Percentiles rank a stretch among this genome's conserved stretches.
Evolutionary conservation across 64 coral and sea anemone species (phyloP).

Genomic region (Acropora tenuis): DNA sequence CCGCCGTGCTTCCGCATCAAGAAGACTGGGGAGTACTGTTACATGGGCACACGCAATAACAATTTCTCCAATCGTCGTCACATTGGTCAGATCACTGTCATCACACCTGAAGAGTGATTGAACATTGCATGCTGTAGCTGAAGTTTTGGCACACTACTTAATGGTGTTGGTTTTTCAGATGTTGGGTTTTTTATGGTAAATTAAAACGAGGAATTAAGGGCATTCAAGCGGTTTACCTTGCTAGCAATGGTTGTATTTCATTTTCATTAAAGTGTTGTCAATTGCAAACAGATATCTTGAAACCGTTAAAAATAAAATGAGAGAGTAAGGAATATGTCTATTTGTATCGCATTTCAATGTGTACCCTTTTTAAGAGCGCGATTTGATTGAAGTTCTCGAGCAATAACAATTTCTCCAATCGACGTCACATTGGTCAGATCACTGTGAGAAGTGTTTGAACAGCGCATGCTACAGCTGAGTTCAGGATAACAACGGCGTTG

Average conservation of each 20-base stretch:
- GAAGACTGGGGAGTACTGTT: no score
- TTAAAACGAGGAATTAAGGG: constrained; percentile 1
- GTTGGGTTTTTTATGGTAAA: neutral
- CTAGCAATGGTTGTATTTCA: neutral
- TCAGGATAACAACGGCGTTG: neutral
- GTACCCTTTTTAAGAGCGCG: neutral
- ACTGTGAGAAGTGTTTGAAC: constrained; percentile 34
- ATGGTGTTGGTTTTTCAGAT: neutral
- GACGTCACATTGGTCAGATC: constrained; percentile 18
- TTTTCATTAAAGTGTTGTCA: neutral
- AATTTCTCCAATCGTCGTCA: neutral
- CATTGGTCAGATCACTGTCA: constrained; percentile 44
- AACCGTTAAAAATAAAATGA: constrained; percentile 16
- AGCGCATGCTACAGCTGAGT: neutral
- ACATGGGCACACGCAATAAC: neutral
- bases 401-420: constrained; percentile 24
- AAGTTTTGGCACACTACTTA: neutral
- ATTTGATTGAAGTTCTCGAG: neutral
- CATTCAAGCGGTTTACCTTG: neutral
- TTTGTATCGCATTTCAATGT: neutral
- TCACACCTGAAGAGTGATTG: neutral
- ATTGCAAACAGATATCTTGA: neutral
- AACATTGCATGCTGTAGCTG: constrained; percentile 12
- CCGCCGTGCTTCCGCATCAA: constrained; percentile 49
- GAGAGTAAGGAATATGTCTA: neutral